Evolutionary conservation across 37 sponge, comb jelly and placozoan genomes (phyloP), one percentile per base, ranked within the genome.

Genomic region (Theonella swinhoei): DNA sequence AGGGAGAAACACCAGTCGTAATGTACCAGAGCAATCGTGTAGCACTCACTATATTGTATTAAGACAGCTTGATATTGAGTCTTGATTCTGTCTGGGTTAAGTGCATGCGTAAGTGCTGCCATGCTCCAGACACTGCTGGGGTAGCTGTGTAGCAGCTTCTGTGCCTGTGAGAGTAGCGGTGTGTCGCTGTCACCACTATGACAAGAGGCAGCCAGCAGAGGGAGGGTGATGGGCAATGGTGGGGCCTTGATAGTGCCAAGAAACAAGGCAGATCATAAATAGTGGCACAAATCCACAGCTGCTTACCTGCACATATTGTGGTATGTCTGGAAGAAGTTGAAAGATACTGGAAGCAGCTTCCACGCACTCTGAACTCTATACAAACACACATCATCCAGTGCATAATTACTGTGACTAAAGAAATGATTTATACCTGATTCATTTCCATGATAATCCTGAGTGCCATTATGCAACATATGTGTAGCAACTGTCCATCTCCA

Each of bases 61-160:
- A 35, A 4, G 38, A 35, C 7, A 80, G 32, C 34, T 68, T n/a
- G 39, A 31, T n/a, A 30, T 68, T 1, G 42, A 23, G 36, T 36
- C 68, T 34, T 65, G 11, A 20, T 38, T 25, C 3, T 78, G 64
- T 11, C 32, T 42, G 30, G 25, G n/a, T 33, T 7, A 14, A 17
- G 54, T 47, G 54, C n/a, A 38, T 72, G 38, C 11, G 41, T 31
- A 0, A 88, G 42, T 0, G 33, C 26, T 0, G 83, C 60, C 72
- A 75, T n/a, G 17, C 62, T 36, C 89, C 89, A 88, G 61, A 78
- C 41, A 62, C 82, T 60, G 32, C 62, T 74, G 2, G 89, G 89
- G 63, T 88, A 77, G 14, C 62, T 14, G 42, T 88, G 89, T 14
- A 77, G 26, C 29, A 88, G 42, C 23, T 77, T 88, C 39, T 88